A percentile compares a stretch with the other conserved stretches of the same genome.
Evolutionary conservation across 2,888 invertebrate genomes (phyloP).

Genomic region (Lissonota sp.): DNA sequence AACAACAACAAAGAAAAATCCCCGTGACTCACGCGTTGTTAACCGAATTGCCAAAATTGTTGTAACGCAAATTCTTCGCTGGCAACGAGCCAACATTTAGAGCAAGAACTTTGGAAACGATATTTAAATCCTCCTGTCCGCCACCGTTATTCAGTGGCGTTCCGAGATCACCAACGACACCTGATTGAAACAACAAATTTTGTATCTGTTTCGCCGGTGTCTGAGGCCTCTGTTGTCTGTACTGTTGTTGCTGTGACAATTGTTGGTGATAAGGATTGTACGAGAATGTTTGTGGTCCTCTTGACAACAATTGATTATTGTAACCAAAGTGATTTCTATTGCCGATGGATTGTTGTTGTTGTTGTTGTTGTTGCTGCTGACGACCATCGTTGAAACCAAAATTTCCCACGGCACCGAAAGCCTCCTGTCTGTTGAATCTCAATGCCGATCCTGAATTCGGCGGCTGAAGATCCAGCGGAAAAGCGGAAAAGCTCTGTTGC

Average conservation of each 20-base stretch:
- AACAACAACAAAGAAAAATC: constrained; percentile 2
- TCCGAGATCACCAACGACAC: constrained; percentile 85
- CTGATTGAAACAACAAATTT: constrained; percentile 88
- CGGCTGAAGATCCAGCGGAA: constrained; percentile 75
- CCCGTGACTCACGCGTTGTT: constrained; percentile 50
- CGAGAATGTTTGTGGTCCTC: constrained; percentile 73
- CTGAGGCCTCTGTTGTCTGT: constrained; percentile 70
- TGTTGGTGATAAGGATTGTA: constrained; percentile 71
- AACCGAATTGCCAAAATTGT: constrained; percentile 61
- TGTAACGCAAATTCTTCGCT: constrained; percentile 72
- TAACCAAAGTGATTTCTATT: constrained; percentile 72
- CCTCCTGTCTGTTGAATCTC: constrained; percentile 83
- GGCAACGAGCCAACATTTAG: constrained; percentile 90
- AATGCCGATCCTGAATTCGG: constrained; percentile 80
- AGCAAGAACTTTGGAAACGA: constrained; percentile 92
- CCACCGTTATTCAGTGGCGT: constrained; percentile 68
- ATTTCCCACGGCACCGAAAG: constrained; percentile 85
- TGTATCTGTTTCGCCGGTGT: constrained; percentile 87
- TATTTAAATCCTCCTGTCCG: constrained; percentile 90
- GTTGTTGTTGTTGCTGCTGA: constrained; percentile 69
- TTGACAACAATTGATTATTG: constrained; percentile 73
- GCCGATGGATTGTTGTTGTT: constrained; percentile 58
- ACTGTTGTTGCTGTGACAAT: constrained; percentile 69
- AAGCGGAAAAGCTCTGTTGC: constrained; percentile 76
- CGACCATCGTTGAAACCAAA: constrained; percentile 86